Evolutionary conservation across 2,113 vertebrate genomes (phyloP).

Genomic region (Xiphophorus hellerii): DNA sequence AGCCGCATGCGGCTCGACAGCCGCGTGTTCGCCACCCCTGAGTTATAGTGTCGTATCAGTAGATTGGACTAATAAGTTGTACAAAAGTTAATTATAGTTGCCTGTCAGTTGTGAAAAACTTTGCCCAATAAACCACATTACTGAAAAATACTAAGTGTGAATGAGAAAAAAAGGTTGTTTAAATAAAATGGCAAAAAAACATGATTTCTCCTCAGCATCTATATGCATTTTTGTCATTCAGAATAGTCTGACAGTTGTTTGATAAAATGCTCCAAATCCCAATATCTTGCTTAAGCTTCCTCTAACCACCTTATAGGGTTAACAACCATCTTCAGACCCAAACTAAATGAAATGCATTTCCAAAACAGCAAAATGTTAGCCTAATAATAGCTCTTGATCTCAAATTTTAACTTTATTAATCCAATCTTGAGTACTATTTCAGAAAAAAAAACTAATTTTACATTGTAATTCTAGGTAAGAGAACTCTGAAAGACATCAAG

Average conservation of each 20-base stretch:
- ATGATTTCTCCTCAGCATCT: neutral
- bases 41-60: conserved; percentile 32
- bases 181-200: neutral
- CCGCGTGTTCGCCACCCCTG: too few relatives aligned
- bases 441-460: neutral
- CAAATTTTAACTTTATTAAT: too few relatives aligned
- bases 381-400: neutral
- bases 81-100: neutral
- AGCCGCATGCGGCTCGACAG: too few relatives aligned
- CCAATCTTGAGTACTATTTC: neutral
- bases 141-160: neutral
- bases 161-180: neutral
- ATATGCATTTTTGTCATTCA: neutral
- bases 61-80: conserved; percentile 21
- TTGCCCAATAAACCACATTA: neutral
- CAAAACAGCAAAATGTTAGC: neutral
- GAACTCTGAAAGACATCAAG: conserved; percentile 35
- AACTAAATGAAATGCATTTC: neutral
- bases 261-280: neutral
- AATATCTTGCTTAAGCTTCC: neutral
- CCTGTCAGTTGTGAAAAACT: neutral
- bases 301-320: neutral
- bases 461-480: conserved; percentile 5
- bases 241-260: neutral
- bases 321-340: neutral